These are phyloP conservation scores for Gymnarchus niloticus DNA, from an alignment of 2,113 vertebrate genomes.

Conservation along the genomic window DNA sequence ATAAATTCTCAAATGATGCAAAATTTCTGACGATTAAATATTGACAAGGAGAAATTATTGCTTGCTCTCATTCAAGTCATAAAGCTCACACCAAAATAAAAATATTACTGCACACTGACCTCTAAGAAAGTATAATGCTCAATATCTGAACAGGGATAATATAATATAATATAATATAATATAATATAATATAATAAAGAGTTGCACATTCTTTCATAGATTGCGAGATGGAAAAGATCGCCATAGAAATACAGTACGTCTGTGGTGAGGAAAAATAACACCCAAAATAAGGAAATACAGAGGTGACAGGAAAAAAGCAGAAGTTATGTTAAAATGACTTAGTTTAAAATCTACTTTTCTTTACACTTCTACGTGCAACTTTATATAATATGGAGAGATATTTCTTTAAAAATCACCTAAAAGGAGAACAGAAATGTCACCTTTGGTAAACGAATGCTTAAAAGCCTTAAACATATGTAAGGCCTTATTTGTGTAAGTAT, in stretches of 20 bases:
- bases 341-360: neutral
- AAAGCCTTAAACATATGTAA: neutral
- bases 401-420: neutral
- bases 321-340: neutral
- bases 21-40: neutral
- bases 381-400: neutral
- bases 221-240: too few species aligned
- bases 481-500: neutral
- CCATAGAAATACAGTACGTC: neutral
- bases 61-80: too few species aligned
- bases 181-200: too few species aligned
- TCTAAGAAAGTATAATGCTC: neutral
- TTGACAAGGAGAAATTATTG: neutral
- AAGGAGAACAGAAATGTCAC: neutral
- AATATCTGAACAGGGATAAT: neutral
- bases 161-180: too few species aligned
- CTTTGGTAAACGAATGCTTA: neutral
- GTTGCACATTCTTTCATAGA: too few species aligned
- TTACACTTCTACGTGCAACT: neutral
- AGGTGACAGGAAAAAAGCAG: slow-evolving; percentile 43
- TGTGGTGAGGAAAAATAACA: slow-evolving; percentile 9
- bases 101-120: too few species aligned
- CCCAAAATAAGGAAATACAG: slow-evolving; percentile 4
- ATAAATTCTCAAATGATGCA: neutral
- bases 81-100: too few species aligned